A percentile compares a stretch with the other conserved stretches of the same genome.
Evolutionary conservation across 2,113 vertebrate species (phyloP).

Genomic region (Andinoacara biseriatus): DNA sequence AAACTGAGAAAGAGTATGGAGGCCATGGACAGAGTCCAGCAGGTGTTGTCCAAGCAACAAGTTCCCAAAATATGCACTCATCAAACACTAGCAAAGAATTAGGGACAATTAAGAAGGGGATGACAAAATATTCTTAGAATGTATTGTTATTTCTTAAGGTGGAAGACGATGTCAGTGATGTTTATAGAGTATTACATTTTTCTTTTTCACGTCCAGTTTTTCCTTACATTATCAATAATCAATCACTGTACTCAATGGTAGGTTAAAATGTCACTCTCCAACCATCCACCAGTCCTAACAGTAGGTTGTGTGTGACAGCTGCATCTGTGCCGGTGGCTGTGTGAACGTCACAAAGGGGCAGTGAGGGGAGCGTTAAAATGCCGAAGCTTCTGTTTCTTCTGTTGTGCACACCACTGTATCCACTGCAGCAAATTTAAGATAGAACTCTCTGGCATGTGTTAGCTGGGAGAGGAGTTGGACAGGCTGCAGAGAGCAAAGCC

Average conservation of each 20-base stretch:
- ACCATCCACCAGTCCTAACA: constrained; percentile 2
- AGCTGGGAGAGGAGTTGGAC: constrained; percentile 41
- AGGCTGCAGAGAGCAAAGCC: constrained; percentile 56
- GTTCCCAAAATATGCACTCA: constrained; percentile 80
- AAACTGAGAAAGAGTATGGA: constrained; percentile 59
- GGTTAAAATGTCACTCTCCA: constrained; percentile 37
- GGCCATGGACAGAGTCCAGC: constrained; percentile 75
- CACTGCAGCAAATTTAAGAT: constrained; percentile 61
- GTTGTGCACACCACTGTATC: constrained; percentile 1
- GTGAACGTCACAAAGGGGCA: constrained; percentile 43
- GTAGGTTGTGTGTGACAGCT: constrained; percentile 61
- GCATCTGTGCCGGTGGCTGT: constrained; percentile 27
- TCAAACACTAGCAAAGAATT: constrained; percentile 65
- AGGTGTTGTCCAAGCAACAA: constrained; percentile 76
- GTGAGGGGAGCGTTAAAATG: constrained; percentile 66
- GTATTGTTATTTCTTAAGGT: neutral
- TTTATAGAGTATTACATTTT: neutral
- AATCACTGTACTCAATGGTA: constrained; percentile 8
- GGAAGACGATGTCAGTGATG: neutral
- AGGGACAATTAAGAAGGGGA: neutral
- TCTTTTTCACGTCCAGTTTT: neutral
- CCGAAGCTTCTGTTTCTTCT: constrained; percentile 46
- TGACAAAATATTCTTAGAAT: neutral
- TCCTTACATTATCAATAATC: neutral
- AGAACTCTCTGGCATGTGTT: constrained; percentile 58